Evolutionary conservation across 2,888 invertebrate species (phyloP).

Genomic region (Esperia sulphurella): DNA sequence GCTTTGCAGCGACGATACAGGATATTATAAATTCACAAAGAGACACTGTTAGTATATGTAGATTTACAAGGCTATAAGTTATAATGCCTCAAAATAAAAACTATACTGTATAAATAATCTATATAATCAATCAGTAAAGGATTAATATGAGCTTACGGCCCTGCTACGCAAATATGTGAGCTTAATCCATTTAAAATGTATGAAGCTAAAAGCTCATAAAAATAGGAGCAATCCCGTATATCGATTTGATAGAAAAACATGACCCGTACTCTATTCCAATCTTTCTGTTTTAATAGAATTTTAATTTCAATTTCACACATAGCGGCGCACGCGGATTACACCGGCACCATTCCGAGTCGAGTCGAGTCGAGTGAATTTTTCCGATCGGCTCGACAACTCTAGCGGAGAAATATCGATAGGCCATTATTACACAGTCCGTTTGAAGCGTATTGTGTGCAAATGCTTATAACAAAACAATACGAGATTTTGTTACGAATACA

Average conservation of each 20-base stretch:
- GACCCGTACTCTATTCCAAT: constrained; percentile 44
- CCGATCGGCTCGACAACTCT: constrained; percentile 59
- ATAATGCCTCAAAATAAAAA: too few relatives aligned
- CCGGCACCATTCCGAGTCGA: constrained; percentile 28
- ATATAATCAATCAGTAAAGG: too few relatives aligned
- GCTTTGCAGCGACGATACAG: too few relatives aligned
- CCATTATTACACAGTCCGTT: constrained; percentile 70
- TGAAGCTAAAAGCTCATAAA: too few relatives aligned
- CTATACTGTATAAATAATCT: too few relatives aligned
- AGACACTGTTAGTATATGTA: too few relatives aligned
- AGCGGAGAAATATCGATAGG: constrained; percentile 70
- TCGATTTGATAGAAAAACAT: constrained; percentile 32
- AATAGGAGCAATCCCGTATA: background rate
- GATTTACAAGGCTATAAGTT: too few relatives aligned
- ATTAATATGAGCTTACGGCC: too few relatives aligned
- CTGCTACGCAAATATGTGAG: background rate
- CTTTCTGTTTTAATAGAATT: constrained; percentile 65
- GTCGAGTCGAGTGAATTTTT: constrained; percentile 50
- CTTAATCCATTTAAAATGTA: background rate
- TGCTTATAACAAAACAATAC: constrained; percentile 25
- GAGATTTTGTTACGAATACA: background rate
- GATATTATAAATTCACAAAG: too few relatives aligned
- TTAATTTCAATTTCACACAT: constrained; percentile 75
- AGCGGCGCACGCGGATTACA: constrained; percentile 54
- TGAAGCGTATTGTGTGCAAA: constrained; percentile 64